A percentile compares a stretch with the other conserved stretches of the same genome.
Evolutionary conservation across 2,888 invertebrate species (phyloP).

Genomic region (Clostera curtula): DNA sequence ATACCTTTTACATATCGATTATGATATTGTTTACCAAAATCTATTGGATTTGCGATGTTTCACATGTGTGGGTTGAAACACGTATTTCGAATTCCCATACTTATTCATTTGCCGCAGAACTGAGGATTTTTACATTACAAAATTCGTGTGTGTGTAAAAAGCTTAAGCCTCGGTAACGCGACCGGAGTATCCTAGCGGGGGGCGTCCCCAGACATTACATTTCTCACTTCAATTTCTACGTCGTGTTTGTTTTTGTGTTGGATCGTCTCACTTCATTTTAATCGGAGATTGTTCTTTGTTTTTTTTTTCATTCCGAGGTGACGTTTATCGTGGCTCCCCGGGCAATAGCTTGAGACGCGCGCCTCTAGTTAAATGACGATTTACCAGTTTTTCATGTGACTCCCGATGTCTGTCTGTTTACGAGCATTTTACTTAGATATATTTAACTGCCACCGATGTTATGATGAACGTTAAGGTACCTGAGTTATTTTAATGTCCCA

Average conservation of each 20-base stretch:
- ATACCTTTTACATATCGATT: too few species aligned
- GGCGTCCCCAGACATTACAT: conserved; percentile 57
- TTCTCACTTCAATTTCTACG: conserved; percentile 69
- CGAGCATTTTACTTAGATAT: conserved; percentile 65
- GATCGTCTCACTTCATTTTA: conserved; percentile 61
- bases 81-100: too few species aligned
- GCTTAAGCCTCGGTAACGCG: conserved; percentile 26
- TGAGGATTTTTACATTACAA: too few species aligned
- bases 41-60: too few species aligned
- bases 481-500: conserved; percentile 56
- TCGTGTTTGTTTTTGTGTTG: conserved; percentile 58
- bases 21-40: too few species aligned
- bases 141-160: conserved; percentile 9
- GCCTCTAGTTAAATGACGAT: conserved; percentile 61
- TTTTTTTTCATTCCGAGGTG: conserved; percentile 66
- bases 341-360: conserved; percentile 48
- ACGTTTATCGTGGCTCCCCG: conserved; percentile 68
- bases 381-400: conserved; percentile 62
- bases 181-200: conserved; percentile 44
- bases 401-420: conserved; percentile 67
- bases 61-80: too few species aligned
- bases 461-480: conserved; percentile 61
- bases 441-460: conserved; percentile 67
- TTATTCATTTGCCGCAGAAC: too few species aligned
- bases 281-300: conserved; percentile 54